These are phyloP conservation scores for Oryzias sinensis DNA, from an alignment of 2,797 vertebrate genomes.

Conservation along the genomic window DNA sequence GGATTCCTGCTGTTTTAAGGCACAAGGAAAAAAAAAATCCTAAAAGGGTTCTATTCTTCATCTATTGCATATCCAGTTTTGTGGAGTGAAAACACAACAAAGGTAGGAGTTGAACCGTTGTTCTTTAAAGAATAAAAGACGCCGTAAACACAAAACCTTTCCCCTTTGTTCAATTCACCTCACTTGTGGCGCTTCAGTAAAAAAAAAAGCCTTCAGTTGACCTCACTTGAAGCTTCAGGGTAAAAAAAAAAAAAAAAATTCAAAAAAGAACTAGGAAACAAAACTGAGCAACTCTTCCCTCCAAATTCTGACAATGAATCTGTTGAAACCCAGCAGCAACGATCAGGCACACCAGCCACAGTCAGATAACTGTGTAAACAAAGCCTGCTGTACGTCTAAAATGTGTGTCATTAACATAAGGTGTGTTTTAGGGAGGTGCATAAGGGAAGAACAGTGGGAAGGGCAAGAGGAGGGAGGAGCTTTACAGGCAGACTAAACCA, in stretches of 20 bases:
- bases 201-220: slow-evolving; percentile 39
- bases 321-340: slow-evolving; percentile 50
- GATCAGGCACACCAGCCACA: slow-evolving; percentile 58
- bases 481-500: slow-evolving; percentile 76
- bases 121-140: slow-evolving; percentile 47
- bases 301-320: slow-evolving; percentile 50
- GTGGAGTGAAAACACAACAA: slow-evolving; percentile 49
- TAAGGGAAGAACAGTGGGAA: slow-evolving; percentile 43
- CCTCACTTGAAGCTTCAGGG: slow-evolving; percentile 42
- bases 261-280: slow-evolving; percentile 13
- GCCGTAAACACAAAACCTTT: slow-evolving; percentile 57
- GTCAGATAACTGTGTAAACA: slow-evolving; percentile 79
- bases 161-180: slow-evolving; percentile 46
- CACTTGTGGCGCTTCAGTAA: slow-evolving; percentile 29
- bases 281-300: slow-evolving; percentile 54
- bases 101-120: slow-evolving; percentile 5
- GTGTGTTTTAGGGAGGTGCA: slow-evolving; percentile 79
- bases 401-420: slow-evolving; percentile 81
- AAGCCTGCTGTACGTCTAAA: slow-evolving; percentile 74
- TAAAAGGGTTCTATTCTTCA: slow-evolving; percentile 46
- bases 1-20: slow-evolving; percentile 31
- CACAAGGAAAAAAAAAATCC: slow-evolving; percentile 24
- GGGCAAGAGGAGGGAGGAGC: slow-evolving; percentile 54
- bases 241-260: not conserved
- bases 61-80: slow-evolving; percentile 36